phyloP scores from a whole-genome alignment of 2,113 vertebrate genomes.

The Aptenodytes patagonicus region DNA sequence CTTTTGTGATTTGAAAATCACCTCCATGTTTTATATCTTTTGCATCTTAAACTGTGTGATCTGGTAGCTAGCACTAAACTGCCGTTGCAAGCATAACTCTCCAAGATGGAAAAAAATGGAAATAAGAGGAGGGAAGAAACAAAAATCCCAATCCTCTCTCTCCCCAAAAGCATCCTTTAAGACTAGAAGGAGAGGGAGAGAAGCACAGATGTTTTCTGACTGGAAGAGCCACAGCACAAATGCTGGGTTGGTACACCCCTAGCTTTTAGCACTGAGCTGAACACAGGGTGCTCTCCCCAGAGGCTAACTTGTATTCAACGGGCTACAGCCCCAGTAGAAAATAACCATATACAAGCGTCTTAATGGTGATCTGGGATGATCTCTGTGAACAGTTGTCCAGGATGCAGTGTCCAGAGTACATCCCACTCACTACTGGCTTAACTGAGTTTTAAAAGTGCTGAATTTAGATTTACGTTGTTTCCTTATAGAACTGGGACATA shows the following conservation, averaged over 20 bases:
- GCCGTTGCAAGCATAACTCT: neutral
- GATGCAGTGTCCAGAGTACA: rapidly evolving
- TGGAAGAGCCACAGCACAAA: neutral
- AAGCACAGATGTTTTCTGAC: neutral
- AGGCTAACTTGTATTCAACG: neutral
- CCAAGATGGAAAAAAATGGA: neutral
- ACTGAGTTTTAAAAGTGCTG: neutral
- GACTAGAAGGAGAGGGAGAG: neutral
- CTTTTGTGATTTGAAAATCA: neutral
- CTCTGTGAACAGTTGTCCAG: neutral
- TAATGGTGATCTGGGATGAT: neutral
- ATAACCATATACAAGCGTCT: neutral
- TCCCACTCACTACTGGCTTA: neutral
- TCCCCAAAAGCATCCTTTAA: neutral
- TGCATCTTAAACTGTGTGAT: neutral
- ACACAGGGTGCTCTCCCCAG: neutral
- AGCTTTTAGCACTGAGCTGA: neutral
- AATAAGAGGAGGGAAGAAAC: neutral
- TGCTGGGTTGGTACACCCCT: neutral
- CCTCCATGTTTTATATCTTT: neutral
- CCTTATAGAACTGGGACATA: neutral
- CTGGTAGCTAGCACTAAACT: neutral
- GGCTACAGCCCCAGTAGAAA: neutral
- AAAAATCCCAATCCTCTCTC: neutral
- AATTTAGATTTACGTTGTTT: neutral